Conservation (phyloP, 1,140 invertebrate genomes). For the Megathymus violae region DNA sequence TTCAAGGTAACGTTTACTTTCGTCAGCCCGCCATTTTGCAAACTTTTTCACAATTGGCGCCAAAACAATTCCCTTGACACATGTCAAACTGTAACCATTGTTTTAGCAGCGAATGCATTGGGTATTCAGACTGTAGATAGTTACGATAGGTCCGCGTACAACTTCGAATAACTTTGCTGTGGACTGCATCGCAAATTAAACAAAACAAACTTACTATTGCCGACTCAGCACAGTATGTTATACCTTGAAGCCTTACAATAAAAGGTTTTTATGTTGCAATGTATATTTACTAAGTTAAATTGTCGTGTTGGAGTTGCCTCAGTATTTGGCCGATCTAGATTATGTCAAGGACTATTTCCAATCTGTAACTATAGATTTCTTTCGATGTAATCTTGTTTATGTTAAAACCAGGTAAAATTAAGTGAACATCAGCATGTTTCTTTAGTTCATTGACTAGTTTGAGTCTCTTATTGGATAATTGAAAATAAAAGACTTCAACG, state of each 20-base stretch:
- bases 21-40: background rate
- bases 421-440: too few relatives aligned
- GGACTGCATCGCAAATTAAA: conserved; percentile 62
- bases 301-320: conserved; percentile 57
- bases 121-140: conserved; percentile 60
- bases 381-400: conserved; percentile 40
- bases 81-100: conserved; percentile 52
- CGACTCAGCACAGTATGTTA: conserved; percentile 21
- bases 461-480: background rate
- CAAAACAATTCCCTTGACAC: conserved; percentile 46
- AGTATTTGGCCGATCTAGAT: conserved; percentile 63
- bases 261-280: conserved; percentile 18
- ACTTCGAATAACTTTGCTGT: conserved; percentile 64
- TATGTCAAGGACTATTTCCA: conserved; percentile 75
- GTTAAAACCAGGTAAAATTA: background rate
- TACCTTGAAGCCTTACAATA: conserved; percentile 28
- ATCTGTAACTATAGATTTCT: conserved; percentile 59
- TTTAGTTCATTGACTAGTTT: too few relatives aligned
- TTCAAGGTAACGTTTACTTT: background rate
- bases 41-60: conserved; percentile 36
- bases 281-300: conserved; percentile 32
- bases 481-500: conserved; percentile 8
- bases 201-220: conserved; percentile 34
- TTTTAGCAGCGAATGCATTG: conserved; percentile 55
- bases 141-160: conserved; percentile 61